phyloP scores from a whole-genome alignment of 2,113 vertebrate species.

The Delphinus delphis region DNA sequence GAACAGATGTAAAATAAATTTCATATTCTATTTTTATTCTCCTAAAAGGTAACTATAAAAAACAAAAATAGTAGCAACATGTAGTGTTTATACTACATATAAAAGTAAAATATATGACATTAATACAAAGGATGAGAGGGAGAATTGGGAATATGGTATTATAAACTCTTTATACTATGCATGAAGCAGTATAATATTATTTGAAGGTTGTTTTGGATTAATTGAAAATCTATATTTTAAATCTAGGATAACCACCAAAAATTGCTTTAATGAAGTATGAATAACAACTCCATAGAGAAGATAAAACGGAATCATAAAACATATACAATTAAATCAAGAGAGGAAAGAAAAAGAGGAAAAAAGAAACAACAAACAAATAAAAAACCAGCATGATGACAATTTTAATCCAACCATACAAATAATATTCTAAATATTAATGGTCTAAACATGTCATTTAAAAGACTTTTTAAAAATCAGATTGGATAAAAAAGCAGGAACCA shows the following conservation, averaged over 20 bases:
- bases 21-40: not conserved
- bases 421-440: not conserved
- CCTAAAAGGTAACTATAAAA: not conserved
- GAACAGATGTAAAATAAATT: not conserved
- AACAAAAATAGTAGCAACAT: not conserved
- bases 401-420: not conserved
- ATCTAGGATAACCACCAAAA: not conserved
- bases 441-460: not conserved
- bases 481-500: not conserved
- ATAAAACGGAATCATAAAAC: not conserved
- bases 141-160: not conserved
- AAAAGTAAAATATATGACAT: not conserved
- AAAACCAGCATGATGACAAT: not conserved
- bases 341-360: not conserved
- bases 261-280: not conserved
- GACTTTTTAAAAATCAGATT: not conserved
- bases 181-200: not conserved
- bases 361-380: not conserved
- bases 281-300: not conserved
- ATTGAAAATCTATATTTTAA: not conserved
- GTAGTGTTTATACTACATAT: not conserved
- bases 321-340: not conserved
- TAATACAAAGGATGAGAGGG: not conserved
- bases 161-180: not conserved
- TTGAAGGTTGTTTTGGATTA: not conserved